These are phyloP conservation scores for Acanthosepion esculentum DNA, from an alignment of 2,888 invertebrate genomes.

Conservation along the genomic window DNA sequence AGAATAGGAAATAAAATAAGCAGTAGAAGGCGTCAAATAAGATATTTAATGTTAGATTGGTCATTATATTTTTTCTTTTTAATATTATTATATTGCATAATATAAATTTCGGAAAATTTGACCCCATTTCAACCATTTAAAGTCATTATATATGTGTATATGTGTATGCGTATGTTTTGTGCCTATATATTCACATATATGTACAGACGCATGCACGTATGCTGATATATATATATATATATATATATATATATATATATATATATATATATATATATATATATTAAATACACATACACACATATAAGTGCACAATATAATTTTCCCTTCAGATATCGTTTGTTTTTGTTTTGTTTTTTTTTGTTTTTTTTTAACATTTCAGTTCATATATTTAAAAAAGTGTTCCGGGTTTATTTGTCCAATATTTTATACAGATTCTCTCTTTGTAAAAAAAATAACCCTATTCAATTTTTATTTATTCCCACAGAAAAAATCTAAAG, in stretches of 20 bases:
- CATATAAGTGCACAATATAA: not conserved
- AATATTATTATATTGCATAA: not conserved
- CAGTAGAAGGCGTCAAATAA: not conserved
- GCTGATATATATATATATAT: not conserved
- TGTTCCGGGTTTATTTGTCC: not conserved
- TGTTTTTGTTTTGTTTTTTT: no score
- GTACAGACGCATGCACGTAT: not conserved
- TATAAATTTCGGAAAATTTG: not conserved
- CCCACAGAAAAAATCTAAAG: not conserved
- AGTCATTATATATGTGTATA: not conserved
- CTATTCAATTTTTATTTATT: not conserved
- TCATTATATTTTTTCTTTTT: not conserved
- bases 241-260: conserved; percentile 45
- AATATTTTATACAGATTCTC: not conserved
- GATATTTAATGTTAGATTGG: not conserved
- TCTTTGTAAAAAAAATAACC: not conserved
- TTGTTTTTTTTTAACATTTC: not conserved
- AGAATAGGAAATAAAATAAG: not conserved
- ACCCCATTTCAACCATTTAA: not conserved
- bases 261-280: not conserved
- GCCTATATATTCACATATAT: not conserved
- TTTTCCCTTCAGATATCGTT: not conserved
- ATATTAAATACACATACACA: not conserved
- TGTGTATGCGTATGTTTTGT: not conserved
- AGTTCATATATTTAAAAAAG: not conserved